Percentiles rank a stretch among this genome's conserved stretches.
Evolutionary conservation across 2,888 invertebrate genomes (phyloP).

Genomic region (Lasioglossum malachurum): DNA sequence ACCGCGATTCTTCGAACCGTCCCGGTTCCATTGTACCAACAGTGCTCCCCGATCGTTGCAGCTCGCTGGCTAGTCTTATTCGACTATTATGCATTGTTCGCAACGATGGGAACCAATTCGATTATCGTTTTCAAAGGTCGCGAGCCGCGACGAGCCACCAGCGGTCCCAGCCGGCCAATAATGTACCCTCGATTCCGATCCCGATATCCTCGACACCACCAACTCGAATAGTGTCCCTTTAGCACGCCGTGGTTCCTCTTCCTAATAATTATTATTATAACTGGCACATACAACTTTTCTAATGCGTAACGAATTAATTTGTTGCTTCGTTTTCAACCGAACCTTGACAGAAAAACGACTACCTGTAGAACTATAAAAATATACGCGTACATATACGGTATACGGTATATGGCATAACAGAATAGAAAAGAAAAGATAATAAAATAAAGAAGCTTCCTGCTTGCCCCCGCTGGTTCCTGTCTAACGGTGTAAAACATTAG

Average conservation of each 20-base stretch:
- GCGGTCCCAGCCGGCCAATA: not conserved
- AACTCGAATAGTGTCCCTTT: too few species aligned
- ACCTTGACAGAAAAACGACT: too few species aligned
- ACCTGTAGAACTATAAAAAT: not conserved
- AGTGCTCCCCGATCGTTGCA: not conserved
- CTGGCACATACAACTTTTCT: too few species aligned
- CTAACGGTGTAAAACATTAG: constrained; percentile 18
- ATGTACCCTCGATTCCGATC: too few species aligned
- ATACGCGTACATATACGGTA: too few species aligned
- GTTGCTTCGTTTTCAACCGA: too few species aligned
- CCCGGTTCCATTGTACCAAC: not conserved
- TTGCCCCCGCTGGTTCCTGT: not conserved
- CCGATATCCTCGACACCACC: too few species aligned
- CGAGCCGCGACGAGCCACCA: not conserved
- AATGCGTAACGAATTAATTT: too few species aligned
- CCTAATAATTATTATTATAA: too few species aligned
- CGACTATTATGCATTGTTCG: constrained; percentile 1
- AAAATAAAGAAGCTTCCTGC: not conserved
- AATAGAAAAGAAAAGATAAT: not conserved
- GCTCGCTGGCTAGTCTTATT: constrained; percentile 2
- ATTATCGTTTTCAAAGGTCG: constrained; percentile 9
- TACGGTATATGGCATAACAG: not conserved
- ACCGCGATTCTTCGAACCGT: constrained; percentile 25
- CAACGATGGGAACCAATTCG: constrained; percentile 3
- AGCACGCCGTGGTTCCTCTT: too few species aligned